These are phyloP conservation scores for Brachionichthys hirsutus DNA, from an alignment of 2,113 vertebrate genomes.

Conservation along the genomic window DNA sequence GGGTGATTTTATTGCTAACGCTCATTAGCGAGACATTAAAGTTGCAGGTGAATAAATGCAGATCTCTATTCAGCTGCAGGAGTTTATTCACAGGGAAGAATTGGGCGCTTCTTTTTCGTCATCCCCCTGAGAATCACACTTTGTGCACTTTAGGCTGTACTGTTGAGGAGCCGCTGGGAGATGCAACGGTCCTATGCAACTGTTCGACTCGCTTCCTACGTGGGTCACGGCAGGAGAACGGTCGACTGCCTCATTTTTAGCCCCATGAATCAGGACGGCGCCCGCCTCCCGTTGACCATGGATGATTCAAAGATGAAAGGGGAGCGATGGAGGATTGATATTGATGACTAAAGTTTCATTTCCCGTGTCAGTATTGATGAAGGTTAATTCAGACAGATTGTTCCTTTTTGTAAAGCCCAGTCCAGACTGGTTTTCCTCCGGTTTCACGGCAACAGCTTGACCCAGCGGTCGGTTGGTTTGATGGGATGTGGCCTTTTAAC, in stretches of 20 bases:
- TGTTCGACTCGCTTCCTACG: constrained; percentile 58
- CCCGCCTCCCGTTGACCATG: constrained; percentile 10
- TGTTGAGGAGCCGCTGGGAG: constrained; percentile 70
- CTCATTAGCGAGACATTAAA: constrained; percentile 49
- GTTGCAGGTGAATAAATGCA: constrained; percentile 37
- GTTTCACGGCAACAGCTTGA: constrained; percentile 75
- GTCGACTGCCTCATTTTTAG: constrained; percentile 33
- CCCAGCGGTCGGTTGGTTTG: constrained; percentile 84
- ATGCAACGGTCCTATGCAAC: constrained; percentile 53
- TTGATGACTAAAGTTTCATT: constrained; percentile 14
- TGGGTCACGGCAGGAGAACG: constrained; percentile 49
- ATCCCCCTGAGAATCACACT: constrained; percentile 56
- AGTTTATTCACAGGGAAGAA: constrained; percentile 54
- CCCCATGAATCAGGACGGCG: not conserved
- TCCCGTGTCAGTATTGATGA: constrained; percentile 50
- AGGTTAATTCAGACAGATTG: constrained; percentile 34
- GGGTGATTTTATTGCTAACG: constrained; percentile 50
- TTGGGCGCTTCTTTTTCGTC: constrained; percentile 25
- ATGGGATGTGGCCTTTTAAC: constrained; percentile 92
- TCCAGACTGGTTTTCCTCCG: constrained; percentile 41
- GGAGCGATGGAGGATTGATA: constrained; percentile 1
- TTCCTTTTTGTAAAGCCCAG: constrained; percentile 1
- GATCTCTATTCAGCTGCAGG: constrained; percentile 24
- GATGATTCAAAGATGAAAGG: constrained; percentile 13
- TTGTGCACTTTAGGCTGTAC: constrained; percentile 81